Base-by-base conservation (phyloP, 2,888 invertebrate species). In the Autographa pulchrina region DNA sequence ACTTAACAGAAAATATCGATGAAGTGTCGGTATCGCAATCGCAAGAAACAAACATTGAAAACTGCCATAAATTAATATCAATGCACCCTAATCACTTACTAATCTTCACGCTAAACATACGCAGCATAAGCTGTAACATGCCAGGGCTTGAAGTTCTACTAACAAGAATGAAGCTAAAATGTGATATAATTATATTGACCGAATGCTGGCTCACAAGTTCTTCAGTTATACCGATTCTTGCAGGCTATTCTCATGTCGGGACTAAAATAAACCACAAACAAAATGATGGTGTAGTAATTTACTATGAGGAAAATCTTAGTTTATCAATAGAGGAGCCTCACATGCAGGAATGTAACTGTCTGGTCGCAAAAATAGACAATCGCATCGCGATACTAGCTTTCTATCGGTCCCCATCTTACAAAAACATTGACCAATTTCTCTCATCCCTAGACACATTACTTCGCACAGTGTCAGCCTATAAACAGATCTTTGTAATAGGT, bases 231-330 rank as follows among this genome's bases (percentile, higher is more conserved):
- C 43, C 65, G n/a, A 65, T 1, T 14, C 8, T 65, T 43, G 32
- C 59, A 14, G 59, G 58, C 0, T 65, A 43, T 8, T 38, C 0
- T 61, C 52, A 31, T 38, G 52, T 54, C 0, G 61, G 38, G 13
- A 38, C 61, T 67, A 61, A 61, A 38, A 61, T 13, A 25, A 61
- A 67, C 25, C 38, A 35, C 8, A 61, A 67, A 31, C 67, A 68
- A 56, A 68, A 68, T 25, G 67, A 68, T 56, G 67, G 67, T 6
- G 67, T 68, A 18, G 56, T 68, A 14, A 41, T 68, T 3, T 68
- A 68, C 18, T 62, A 68, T 9, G 18, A 56, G 0, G 67, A 68
- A 62, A 56, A 68, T 7, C 62, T 68, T 41, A 56, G 18, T 5
- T 0, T 68, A 41, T 56, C 18, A 0, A 62, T 62, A 41, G 58